These are phyloP conservation scores for Argyrosomus japonicus DNA, from an alignment of 2,113 vertebrate species.

Conservation along the genomic window DNA sequence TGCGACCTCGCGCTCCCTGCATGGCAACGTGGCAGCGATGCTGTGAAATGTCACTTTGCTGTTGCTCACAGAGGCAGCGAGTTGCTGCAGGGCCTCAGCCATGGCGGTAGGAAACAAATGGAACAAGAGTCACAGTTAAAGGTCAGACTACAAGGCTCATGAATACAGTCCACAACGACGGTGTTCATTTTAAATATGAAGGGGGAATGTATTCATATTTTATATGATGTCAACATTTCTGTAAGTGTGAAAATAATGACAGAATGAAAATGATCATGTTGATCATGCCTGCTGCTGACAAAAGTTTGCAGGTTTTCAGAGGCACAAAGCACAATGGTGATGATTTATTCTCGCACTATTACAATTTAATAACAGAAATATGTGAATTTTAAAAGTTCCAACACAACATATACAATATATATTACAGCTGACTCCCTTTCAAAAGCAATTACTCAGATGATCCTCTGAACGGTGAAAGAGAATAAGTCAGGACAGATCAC, in stretches of 20 bases:
- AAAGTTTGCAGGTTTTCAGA: not conserved
- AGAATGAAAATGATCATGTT: not conserved
- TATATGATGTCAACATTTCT: constrained; percentile 1
- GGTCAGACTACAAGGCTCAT: constrained; percentile 63
- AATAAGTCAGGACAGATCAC: not conserved
- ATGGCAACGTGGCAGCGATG: constrained; percentile 56
- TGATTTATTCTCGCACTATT: not conserved
- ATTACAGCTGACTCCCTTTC: not conserved
- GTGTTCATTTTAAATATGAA: constrained; percentile 19
- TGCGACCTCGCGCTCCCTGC: constrained; percentile 62
- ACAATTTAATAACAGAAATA: not conserved
- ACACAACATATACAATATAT: not conserved
- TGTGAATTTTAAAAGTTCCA: not conserved
- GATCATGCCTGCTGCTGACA: not conserved
- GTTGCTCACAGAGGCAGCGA: constrained; percentile 58
- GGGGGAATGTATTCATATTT: not conserved
- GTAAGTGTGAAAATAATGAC: not conserved
- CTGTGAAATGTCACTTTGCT: constrained; percentile 78
- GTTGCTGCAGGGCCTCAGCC: constrained; percentile 58
- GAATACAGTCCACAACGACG: constrained; percentile 18
- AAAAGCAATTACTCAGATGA: not conserved
- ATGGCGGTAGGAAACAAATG: constrained; percentile 54
- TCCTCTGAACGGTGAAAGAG: not conserved
- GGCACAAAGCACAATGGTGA: too few species aligned
- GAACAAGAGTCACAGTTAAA: constrained; percentile 67